Conservation (phyloP, 2,888 invertebrate genomes). For the Dicranocentrus wangi region DNA sequence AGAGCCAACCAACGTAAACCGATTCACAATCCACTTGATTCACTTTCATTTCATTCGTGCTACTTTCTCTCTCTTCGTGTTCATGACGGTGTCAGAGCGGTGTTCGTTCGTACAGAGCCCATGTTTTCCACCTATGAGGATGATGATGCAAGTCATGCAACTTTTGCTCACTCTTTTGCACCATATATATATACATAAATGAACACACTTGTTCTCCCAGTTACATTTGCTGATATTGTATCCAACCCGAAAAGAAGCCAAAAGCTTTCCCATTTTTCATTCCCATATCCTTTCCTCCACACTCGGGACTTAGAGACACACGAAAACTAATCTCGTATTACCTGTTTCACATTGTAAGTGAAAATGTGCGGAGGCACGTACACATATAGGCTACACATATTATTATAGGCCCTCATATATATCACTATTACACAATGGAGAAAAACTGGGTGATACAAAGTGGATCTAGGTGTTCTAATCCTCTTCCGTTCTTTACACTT, state of each 20-base stretch:
- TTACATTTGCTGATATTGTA: not conserved
- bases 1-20: not conserved
- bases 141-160: slow-evolving; percentile 34
- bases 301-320: slow-evolving; percentile 1
- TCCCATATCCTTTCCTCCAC: slow-evolving; percentile 18
- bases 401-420: too few species aligned
- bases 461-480: too few species aligned
- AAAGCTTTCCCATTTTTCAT: slow-evolving; percentile 42
- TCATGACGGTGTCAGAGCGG: too few species aligned
- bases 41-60: slow-evolving; percentile 17
- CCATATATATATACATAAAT: not conserved
- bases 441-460: too few species aligned
- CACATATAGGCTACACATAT: too few species aligned
- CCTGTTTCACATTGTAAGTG: too few species aligned
- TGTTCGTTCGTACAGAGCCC: too few species aligned
- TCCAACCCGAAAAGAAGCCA: not conserved
- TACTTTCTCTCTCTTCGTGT: slow-evolving; percentile 2
- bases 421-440: too few species aligned
- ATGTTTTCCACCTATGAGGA: not conserved
- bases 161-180: not conserved
- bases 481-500: too few species aligned
- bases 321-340: slow-evolving; percentile 48
- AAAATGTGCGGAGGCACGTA: too few species aligned
- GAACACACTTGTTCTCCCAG: too few species aligned
- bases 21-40: slow-evolving; percentile 22